A percentile compares a stretch with the other conserved stretches of the same genome.
Conservation (phyloP, 2,113 vertebrate species). For the Panthera uncia region DNA sequence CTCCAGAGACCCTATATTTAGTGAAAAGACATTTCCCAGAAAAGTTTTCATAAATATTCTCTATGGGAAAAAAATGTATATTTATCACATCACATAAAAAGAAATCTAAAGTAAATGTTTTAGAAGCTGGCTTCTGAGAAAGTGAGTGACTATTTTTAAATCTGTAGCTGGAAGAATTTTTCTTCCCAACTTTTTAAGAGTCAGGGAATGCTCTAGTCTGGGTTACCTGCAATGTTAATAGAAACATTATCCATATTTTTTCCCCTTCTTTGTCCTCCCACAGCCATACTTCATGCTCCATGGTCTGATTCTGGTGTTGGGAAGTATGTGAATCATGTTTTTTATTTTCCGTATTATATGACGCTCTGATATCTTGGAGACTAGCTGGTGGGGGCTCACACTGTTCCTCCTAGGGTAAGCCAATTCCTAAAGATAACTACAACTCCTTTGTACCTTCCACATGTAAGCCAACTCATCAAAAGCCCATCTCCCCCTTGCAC, state of each 20-base stretch:
- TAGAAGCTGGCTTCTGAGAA: constrained; percentile 69
- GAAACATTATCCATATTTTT: not conserved
- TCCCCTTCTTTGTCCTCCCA: not conserved
- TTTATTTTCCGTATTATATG: not conserved
- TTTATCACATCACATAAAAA: constrained; percentile 71
- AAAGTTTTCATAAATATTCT: constrained; percentile 81
- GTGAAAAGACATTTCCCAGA: constrained; percentile 79
- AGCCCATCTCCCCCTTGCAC: accelerated
- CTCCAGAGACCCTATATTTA: constrained; percentile 72
- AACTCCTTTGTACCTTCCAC: not conserved
- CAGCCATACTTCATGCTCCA: not conserved
- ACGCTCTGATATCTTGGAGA: not conserved
- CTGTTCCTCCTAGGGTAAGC: not conserved
- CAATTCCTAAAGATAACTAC: not conserved
- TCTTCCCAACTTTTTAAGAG: not conserved
- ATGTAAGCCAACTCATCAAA: not conserved
- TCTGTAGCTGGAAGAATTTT: constrained; percentile 36
- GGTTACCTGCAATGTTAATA: not conserved
- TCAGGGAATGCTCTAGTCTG: not conserved
- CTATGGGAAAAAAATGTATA: constrained; percentile 67
- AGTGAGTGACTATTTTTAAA: constrained; percentile 61
- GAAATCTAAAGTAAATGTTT: constrained; percentile 65
- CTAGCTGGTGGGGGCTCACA: not conserved
- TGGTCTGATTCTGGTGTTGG: not conserved
- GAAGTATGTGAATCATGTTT: not conserved